Conservation (phyloP, 2,888 invertebrate genomes). For the Thereva nobilitata region DNA sequence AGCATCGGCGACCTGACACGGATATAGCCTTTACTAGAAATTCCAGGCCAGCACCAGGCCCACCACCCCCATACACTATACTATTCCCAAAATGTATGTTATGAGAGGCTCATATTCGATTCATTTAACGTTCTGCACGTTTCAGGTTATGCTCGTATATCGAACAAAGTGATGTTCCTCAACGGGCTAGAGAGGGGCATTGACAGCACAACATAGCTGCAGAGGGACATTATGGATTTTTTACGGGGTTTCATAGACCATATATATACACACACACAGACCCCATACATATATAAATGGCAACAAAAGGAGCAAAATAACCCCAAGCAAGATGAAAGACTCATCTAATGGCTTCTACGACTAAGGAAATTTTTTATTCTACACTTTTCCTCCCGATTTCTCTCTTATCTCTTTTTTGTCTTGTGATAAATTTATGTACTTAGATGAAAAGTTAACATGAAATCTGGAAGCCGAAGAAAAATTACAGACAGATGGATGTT, state of each 20-base stretch:
- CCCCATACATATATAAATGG: not conserved
- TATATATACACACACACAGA: too few relatives aligned
- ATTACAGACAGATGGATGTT: slow-evolving; percentile 38
- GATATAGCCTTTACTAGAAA: not conserved
- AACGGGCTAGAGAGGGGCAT: not conserved
- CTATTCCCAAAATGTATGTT: slow-evolving; percentile 38
- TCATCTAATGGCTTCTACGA: slow-evolving; percentile 31
- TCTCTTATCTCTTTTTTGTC: slow-evolving; percentile 18
- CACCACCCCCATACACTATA: slow-evolving; percentile 14
- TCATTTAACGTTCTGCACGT: slow-evolving; percentile 42
- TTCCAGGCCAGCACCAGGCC: slow-evolving; percentile 9
- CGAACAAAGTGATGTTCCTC: slow-evolving; percentile 33
- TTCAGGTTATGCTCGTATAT: slow-evolving; percentile 38
- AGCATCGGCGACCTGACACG: not conserved
- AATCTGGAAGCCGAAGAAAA: slow-evolving; percentile 37
- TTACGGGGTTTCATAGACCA: slow-evolving; percentile 5
- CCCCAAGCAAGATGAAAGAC: slow-evolving; percentile 29
- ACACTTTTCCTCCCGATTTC: slow-evolving; percentile 11
- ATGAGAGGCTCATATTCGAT: slow-evolving; percentile 41
- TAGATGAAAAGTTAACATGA: slow-evolving; percentile 38
- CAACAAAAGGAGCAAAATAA: slow-evolving; percentile 27
- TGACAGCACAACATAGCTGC: too few relatives aligned
- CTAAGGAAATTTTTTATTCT: slow-evolving; percentile 25
- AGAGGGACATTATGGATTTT: slow-evolving; percentile 31
- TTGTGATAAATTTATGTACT: slow-evolving; percentile 33